Percentiles rank a stretch among this genome's conserved stretches.
These are phyloP conservation scores for Harlomillsia oculata DNA, from an alignment of 1,140 invertebrate species.

Conservation along the genomic window DNA sequence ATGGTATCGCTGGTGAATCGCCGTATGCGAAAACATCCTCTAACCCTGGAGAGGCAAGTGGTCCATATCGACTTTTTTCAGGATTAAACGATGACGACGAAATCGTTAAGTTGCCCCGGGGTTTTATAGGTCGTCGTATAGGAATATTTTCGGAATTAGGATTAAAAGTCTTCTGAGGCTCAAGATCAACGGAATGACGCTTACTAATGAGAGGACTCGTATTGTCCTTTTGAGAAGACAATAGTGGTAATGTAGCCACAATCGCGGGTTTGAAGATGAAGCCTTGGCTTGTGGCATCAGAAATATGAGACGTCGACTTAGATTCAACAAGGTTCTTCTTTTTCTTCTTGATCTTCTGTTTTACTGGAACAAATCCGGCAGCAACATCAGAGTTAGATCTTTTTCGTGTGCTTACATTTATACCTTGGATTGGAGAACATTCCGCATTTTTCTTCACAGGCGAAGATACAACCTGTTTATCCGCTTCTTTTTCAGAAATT, in stretches of 20 bases:
- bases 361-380: constrained; percentile 1
- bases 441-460: background rate
- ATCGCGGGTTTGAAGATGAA: background rate
- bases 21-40: background rate
- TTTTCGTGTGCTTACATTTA: constrained; percentile 1
- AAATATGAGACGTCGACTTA: background rate
- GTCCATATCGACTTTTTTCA: background rate
- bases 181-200: background rate
- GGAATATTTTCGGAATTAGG: background rate
- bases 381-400: constrained; percentile 18
- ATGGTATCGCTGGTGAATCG: background rate
- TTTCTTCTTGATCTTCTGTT: constrained; percentile 21
- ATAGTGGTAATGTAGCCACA: background rate
- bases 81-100: too few species aligned
- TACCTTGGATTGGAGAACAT: background rate
- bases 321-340: constrained; percentile 12
- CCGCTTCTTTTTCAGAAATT: background rate
- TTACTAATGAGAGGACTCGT: background rate
- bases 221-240: background rate
- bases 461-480: background rate
- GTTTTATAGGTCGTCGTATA: background rate
- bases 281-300: background rate
- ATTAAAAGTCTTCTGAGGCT: background rate
- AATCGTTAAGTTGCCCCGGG: background rate
- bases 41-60: background rate